Conservation (phyloP, 2,797 vertebrate genomes). For the Danio albolineatus region DNA sequence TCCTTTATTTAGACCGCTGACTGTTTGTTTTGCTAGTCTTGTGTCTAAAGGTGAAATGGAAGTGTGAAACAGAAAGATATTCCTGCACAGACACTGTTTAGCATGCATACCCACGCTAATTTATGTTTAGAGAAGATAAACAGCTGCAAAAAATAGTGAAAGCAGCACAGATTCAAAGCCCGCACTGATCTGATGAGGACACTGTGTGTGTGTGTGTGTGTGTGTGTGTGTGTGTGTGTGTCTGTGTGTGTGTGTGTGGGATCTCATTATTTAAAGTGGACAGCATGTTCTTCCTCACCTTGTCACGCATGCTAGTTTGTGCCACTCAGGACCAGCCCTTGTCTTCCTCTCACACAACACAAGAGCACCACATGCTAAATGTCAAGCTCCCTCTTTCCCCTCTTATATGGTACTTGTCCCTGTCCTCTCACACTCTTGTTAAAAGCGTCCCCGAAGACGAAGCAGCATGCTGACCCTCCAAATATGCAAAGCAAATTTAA, state of each 20-base stretch:
- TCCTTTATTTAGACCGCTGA: too few relatives aligned
- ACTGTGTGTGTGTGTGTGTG: not conserved
- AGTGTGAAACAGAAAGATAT: constrained; percentile 6
- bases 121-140: constrained; percentile 24
- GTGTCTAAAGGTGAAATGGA: not conserved
- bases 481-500: constrained; percentile 65
- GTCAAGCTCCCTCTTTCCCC: constrained; percentile 69
- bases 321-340: constrained; percentile 47
- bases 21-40: constrained; percentile 10
- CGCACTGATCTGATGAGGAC: not conserved
- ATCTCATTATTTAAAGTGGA: constrained; percentile 47
- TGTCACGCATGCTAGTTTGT: constrained; percentile 40
- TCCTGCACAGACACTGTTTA: not conserved
- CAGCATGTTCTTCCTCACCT: constrained; percentile 40
- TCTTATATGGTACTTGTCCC: constrained; percentile 28
- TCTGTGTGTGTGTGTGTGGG: not conserved
- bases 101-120: not conserved
- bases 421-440: constrained; percentile 42
- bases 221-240: not conserved
- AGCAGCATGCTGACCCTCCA: constrained; percentile 68
- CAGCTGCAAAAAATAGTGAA: not conserved
- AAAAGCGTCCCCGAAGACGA: constrained; percentile 68
- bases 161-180: constrained; percentile 9
- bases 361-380: constrained; percentile 74
- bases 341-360: constrained; percentile 68